A percentile compares a stretch with the other conserved stretches of the same genome.
phyloP scores from a whole-genome alignment of 1,140 invertebrate species.

The Diprion similis region DNA sequence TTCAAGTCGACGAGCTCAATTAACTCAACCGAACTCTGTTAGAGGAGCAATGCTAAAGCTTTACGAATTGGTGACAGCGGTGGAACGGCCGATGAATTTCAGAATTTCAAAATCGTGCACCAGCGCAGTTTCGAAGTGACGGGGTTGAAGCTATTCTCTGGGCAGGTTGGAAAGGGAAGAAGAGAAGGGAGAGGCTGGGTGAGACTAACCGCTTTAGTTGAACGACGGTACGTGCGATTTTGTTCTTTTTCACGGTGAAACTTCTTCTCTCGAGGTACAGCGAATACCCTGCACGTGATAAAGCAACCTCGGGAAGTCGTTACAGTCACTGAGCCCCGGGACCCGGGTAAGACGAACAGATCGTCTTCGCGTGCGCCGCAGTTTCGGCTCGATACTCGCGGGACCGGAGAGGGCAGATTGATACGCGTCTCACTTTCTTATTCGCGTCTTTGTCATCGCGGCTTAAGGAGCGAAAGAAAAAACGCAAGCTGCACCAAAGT shows the following conservation, averaged over 20 bases:
- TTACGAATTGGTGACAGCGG: too few relatives aligned
- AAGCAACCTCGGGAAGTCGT: constrained; percentile 35
- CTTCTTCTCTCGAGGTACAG: neutral
- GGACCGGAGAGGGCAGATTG: too few relatives aligned
- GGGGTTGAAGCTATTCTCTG: neutral
- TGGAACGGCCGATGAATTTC: too few relatives aligned
- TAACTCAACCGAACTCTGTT: too few relatives aligned
- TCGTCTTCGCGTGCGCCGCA: constrained; percentile 41
- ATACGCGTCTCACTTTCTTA: too few relatives aligned
- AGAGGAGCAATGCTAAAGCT: too few relatives aligned
- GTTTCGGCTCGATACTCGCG: constrained; percentile 27
- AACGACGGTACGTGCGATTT: neutral
- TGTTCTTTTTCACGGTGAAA: neutral
- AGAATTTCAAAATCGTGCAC: too few relatives aligned
- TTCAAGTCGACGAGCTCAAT: too few relatives aligned
- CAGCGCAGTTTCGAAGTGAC: neutral
- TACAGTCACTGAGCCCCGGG: constrained; percentile 26
- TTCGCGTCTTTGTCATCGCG: too few relatives aligned
- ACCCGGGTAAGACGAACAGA: constrained; percentile 30
- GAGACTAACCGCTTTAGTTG: neutral
- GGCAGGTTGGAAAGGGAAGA: neutral
- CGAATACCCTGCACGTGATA: constrained; percentile 34
- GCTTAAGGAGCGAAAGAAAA: too few relatives aligned
- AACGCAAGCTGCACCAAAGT: too few relatives aligned
- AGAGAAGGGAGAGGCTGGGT: neutral